Conservation (phyloP, 1,140 invertebrate genomes). For the Teleopsis dalmanni region DNA sequence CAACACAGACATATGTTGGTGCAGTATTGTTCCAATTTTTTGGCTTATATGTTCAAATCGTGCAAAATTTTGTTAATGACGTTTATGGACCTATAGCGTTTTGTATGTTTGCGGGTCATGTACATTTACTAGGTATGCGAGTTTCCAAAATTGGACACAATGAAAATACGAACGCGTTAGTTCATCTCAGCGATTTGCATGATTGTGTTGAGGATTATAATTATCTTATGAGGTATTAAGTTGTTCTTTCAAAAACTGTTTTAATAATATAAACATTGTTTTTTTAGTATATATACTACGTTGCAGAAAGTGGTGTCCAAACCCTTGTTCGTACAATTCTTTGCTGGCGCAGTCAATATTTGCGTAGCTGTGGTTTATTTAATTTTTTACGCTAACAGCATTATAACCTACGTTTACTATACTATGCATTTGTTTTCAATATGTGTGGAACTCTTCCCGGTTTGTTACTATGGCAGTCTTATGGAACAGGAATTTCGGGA, state of each 20-base stretch:
- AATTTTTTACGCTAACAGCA: conserved; percentile 24
- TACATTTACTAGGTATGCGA: conserved; percentile 15
- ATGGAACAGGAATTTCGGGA: conserved; percentile 19
- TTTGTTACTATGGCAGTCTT: conserved; percentile 31
- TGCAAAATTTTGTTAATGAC: conserved; percentile 22
- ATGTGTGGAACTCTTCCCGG: conserved; percentile 27
- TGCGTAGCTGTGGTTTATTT: conserved; percentile 25
- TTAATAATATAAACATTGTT: no score
- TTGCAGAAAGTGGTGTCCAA: no score
- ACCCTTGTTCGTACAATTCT: conserved; percentile 20
- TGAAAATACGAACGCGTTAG: no score
- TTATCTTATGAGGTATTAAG: no score
- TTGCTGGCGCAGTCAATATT: conserved; percentile 19
- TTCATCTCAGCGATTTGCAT: no score
- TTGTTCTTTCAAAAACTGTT: no score
- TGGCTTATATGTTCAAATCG: conserved; percentile 13
- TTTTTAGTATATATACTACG: no score
- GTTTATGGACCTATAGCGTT: conserved; percentile 17
- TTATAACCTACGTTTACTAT: conserved; percentile 20
- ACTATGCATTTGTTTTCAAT: conserved; percentile 17
- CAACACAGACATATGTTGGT: conserved; percentile 1
- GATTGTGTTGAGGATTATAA: no score
- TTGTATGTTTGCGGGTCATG: conserved; percentile 22
- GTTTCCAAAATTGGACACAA: conserved; percentile 15
- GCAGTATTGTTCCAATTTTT: conserved; percentile 20